Percentiles rank a stretch among this genome's conserved stretches.
Evolutionary conservation across 2,888 invertebrate species (phyloP).

Genomic region (Pseudeuparius sepicola): DNA sequence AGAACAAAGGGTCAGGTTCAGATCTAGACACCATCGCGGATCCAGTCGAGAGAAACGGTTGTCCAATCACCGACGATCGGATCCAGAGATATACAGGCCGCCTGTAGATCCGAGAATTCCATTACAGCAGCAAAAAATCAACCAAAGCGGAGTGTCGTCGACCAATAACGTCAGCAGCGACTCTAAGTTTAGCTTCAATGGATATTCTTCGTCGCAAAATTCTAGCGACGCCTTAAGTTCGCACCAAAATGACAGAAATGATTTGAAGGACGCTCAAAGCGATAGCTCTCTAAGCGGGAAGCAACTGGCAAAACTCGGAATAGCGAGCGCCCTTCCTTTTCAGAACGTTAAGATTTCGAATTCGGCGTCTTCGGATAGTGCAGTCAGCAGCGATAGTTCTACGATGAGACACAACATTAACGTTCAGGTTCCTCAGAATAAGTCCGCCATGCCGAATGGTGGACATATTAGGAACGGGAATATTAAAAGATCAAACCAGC

Average conservation of each 20-base stretch:
- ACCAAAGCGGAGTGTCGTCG: neutral
- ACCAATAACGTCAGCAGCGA: neutral
- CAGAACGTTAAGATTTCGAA: slow-evolving; percentile 24
- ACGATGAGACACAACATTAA: slow-evolving; percentile 27
- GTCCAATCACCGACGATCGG: slow-evolving; percentile 21
- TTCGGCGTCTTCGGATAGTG: slow-evolving; percentile 24
- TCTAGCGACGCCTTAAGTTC: slow-evolving; percentile 1
- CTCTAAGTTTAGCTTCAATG: no score
- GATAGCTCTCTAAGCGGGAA: neutral
- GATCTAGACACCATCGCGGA: slow-evolving; percentile 14
- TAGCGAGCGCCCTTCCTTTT: slow-evolving; percentile 23
- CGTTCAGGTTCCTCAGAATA: slow-evolving; percentile 6
- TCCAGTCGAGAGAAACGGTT: slow-evolving; percentile 19
- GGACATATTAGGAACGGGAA: neutral
- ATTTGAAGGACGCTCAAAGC: no score
- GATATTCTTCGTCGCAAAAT: slow-evolving; percentile 8
- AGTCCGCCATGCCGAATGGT: neutral
- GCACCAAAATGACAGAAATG: slow-evolving; percentile 8
- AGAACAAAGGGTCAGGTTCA: slow-evolving; percentile 25
- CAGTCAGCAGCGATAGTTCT: slow-evolving; percentile 20
- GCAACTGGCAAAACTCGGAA: slow-evolving; percentile 9
- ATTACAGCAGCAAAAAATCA: slow-evolving; percentile 32
- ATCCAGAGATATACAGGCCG: slow-evolving; percentile 32
- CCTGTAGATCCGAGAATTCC: slow-evolving; percentile 39
- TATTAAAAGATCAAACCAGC: no score